A percentile compares a stretch with the other conserved stretches of the same genome.
phyloP scores from a whole-genome alignment of 1,140 invertebrate species.

The Zaprionus inermis region DNA sequence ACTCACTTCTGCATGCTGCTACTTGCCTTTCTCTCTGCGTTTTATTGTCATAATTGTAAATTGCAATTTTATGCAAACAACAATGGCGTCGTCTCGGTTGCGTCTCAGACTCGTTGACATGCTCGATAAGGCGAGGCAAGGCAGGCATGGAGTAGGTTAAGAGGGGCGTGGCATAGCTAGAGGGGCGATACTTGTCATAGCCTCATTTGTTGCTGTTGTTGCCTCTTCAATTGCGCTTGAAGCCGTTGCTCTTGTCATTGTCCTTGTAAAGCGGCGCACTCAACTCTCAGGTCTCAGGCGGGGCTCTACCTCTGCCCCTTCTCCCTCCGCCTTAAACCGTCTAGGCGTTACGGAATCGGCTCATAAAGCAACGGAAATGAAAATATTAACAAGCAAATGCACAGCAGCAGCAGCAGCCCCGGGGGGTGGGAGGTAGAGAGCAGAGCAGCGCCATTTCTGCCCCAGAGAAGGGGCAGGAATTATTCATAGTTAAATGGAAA shows the following conservation, averaged over 20 bases:
- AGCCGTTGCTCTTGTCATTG: slow-evolving; percentile 75
- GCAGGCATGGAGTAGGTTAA: not conserved
- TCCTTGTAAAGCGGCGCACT: slow-evolving; percentile 67
- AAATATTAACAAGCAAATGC: slow-evolving; percentile 83
- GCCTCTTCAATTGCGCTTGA: slow-evolving; percentile 49
- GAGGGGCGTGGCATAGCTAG: not conserved
- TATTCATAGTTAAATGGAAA: slow-evolving; percentile 82
- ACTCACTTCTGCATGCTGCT: slow-evolving; percentile 18
- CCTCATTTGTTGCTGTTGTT: slow-evolving; percentile 59
- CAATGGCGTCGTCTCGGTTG: slow-evolving; percentile 6
- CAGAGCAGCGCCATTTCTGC: too few relatives aligned
- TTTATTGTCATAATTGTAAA: slow-evolving; percentile 82
- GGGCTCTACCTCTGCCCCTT: too few relatives aligned
- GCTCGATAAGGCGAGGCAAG: slow-evolving; percentile 61
- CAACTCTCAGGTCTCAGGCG: slow-evolving; percentile 52
- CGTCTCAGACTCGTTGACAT: slow-evolving; percentile 60
- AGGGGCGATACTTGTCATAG: slow-evolving; percentile 48
- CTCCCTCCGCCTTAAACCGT: too few relatives aligned
- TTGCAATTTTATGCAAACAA: slow-evolving; percentile 84
- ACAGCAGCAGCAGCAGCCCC: slow-evolving; percentile 47
- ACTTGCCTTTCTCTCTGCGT: slow-evolving; percentile 27
- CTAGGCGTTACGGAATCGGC: slow-evolving; percentile 66
- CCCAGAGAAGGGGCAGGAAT: slow-evolving; percentile 44
- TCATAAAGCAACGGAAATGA: slow-evolving; percentile 83
- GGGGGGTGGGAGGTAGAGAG: too few relatives aligned